Percentiles rank a stretch among this genome's conserved stretches.
Conservation (phyloP, 2,888 invertebrate species). For the Melitaea athalia region DNA sequence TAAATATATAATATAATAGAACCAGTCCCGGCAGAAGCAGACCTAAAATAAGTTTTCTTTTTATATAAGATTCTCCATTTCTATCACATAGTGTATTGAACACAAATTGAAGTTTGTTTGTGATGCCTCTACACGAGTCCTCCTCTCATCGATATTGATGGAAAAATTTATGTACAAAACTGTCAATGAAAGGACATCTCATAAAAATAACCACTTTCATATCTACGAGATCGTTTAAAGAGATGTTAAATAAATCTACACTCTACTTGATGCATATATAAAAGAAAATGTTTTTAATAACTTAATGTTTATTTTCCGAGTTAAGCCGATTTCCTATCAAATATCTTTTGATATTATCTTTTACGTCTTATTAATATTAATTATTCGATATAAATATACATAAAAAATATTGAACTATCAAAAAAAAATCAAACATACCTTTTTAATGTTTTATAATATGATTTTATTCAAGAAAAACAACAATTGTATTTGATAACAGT, state of each 20-base stretch:
- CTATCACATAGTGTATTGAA: slow-evolving; percentile 19
- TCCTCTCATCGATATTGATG: slow-evolving; percentile 27
- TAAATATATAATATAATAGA: no score
- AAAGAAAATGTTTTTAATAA: not conserved
- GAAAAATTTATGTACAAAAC: slow-evolving; percentile 22
- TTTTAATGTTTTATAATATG: no score
- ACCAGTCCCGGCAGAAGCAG: no score
- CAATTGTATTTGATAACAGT: no score
- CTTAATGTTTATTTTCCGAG: not conserved
- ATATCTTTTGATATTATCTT: no score
- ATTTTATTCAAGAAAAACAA: no score
- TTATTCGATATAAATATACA: no score
- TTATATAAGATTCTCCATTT: slow-evolving; percentile 7
- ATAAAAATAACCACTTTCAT: not conserved
- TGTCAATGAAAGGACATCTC: slow-evolving; percentile 23
- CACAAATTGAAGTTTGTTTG: slow-evolving; percentile 29
- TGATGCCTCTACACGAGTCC: slow-evolving; percentile 19
- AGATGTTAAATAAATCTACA: not conserved
- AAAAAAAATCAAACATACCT: no score
- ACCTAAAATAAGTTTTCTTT: no score
- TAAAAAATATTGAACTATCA: no score
- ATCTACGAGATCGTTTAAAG: not conserved
- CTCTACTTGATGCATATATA: not conserved
- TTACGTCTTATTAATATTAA: no score
- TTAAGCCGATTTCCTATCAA: no score